Percentiles rank a stretch among this genome's conserved stretches.
phyloP scores from a whole-genome alignment of 2,888 invertebrate species.

The Nysson spinosus region DNA sequence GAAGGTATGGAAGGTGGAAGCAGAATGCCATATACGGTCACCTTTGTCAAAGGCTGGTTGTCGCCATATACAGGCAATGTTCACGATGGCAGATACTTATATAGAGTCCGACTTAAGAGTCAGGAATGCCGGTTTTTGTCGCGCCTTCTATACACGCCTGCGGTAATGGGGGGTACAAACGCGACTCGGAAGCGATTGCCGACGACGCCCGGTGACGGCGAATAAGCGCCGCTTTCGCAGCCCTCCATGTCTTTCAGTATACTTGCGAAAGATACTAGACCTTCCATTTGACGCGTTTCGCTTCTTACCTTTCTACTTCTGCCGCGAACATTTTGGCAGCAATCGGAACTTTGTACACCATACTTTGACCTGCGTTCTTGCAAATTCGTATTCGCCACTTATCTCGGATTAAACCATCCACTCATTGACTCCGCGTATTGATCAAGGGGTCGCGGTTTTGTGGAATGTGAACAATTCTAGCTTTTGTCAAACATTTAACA shows the following conservation, averaged over 20 bases:
- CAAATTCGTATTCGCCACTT: too few species aligned
- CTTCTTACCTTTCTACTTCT: too few species aligned
- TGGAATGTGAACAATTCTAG: too few species aligned
- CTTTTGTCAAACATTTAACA: too few species aligned
- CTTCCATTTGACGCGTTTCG: not conserved
- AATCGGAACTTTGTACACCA: too few species aligned
- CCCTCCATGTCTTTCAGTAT: slow-evolving; percentile 18
- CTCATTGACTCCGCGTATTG: too few species aligned
- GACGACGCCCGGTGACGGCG: slow-evolving; percentile 24
- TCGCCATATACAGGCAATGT: slow-evolving; percentile 77
- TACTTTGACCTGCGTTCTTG: too few species aligned
- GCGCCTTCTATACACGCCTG: slow-evolving; percentile 67
- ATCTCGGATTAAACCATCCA: too few species aligned
- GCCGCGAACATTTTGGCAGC: too few species aligned
- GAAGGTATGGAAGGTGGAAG: slow-evolving; percentile 73
- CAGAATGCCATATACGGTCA: slow-evolving; percentile 75
- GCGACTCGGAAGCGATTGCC: slow-evolving; percentile 61
- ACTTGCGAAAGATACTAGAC: not conserved
- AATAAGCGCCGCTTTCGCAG: slow-evolving; percentile 28
- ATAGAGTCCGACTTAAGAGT: slow-evolving; percentile 74
- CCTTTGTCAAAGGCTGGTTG: slow-evolving; percentile 76
- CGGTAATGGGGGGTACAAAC: slow-evolving; percentile 60
- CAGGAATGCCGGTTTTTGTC: slow-evolving; percentile 74
- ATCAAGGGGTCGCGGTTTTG: too few species aligned
- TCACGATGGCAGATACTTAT: slow-evolving; percentile 76